Conservation (phyloP, 92 coral and sea anemone genomes). For the Montipora capitata region DNA sequence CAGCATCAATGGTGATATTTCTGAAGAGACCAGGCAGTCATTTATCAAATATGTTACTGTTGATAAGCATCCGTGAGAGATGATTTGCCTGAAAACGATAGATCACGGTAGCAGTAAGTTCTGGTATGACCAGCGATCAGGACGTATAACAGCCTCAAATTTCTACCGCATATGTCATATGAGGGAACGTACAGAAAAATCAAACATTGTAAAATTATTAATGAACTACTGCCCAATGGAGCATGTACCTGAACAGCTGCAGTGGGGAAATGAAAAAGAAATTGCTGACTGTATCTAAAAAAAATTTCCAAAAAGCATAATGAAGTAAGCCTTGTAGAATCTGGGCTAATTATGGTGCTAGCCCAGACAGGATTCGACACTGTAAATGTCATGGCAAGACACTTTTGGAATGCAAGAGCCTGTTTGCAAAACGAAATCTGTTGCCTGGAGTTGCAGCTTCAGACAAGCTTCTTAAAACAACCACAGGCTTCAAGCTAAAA, state of each 20-base stretch:
- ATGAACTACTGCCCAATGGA: constrained; percentile 43
- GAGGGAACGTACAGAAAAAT: constrained; percentile 69
- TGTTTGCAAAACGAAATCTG: constrained; percentile 37
- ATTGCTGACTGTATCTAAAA: constrained; percentile 37
- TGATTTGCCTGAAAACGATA: constrained; percentile 60
- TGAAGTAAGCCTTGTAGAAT: constrained; percentile 30
- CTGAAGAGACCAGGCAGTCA: constrained; percentile 17
- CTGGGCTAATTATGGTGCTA: constrained; percentile 56
- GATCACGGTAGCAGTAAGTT: constrained; percentile 54
- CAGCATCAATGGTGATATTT: not conserved
- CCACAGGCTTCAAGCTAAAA: constrained; percentile 40
- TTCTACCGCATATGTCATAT: constrained; percentile 68
- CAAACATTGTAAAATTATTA: constrained; percentile 42
- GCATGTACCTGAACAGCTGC: constrained; percentile 64
- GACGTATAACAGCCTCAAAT: constrained; percentile 73
- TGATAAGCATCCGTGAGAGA: constrained; percentile 47
- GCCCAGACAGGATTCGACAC: constrained; percentile 58
- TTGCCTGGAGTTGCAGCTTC: constrained; percentile 61
- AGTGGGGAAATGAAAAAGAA: constrained; percentile 79
- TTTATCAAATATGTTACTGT: constrained; percentile 45
- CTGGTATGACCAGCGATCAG: constrained; percentile 70
- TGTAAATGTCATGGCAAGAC: constrained; percentile 62
- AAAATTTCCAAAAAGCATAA: constrained; percentile 27
- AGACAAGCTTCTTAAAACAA: constrained; percentile 53
- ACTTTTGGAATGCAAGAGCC: not conserved